Base-by-base conservation (phyloP, 2,888 invertebrate species). In the Ceramica pisi region DNA sequence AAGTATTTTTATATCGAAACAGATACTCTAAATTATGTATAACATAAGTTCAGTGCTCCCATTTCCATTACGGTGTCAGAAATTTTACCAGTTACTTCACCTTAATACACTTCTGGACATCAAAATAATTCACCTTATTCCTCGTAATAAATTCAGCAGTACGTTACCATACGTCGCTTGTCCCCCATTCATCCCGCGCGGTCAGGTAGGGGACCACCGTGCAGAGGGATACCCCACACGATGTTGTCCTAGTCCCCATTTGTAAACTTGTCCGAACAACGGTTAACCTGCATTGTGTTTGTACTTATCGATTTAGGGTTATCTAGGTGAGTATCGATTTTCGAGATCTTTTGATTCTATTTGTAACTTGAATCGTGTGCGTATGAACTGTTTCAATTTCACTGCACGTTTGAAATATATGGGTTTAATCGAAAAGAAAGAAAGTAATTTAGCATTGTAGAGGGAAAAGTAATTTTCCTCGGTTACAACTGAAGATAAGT, bases 191-290 rank as follows among this genome's bases (percentile, higher is more conserved):
- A 73, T 82, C 57, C 61, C 61, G 60, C 26, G 31, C 51, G 26
- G 78, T 59, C 80, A 79, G 82, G 79, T 72, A 82, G 57, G 64
- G 56, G 79, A 80, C 80, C 80, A 83, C 80, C 80, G 46, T 55
- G 67, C 57, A 23, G 19, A 59, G 62, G 78, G 66, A 21, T 53
- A 79, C 79, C 79, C 51, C 79, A 80, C 79, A 80, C 79, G 79
- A 73, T 56, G 79, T 63, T 71, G 65, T 44, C 38, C 65, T 63
- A 78, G 68, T 60, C 60, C 59, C 63, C 70, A 75, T 78, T 83
- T 73, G 66, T 76, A 75, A 83, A 83, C 83, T 69, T 66, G 77
- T 80, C 69, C 57, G n/a, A 16, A 55, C 72, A 65, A 67, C 72
- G 56, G 70, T 71, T 75, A 69, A 80, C 77, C 77, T 64, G 61